Evolutionary conservation across 2,113 vertebrate species (phyloP), one percentile per base, ranked within the genome.

Genomic region (Laterallus jamaicensis): DNA sequence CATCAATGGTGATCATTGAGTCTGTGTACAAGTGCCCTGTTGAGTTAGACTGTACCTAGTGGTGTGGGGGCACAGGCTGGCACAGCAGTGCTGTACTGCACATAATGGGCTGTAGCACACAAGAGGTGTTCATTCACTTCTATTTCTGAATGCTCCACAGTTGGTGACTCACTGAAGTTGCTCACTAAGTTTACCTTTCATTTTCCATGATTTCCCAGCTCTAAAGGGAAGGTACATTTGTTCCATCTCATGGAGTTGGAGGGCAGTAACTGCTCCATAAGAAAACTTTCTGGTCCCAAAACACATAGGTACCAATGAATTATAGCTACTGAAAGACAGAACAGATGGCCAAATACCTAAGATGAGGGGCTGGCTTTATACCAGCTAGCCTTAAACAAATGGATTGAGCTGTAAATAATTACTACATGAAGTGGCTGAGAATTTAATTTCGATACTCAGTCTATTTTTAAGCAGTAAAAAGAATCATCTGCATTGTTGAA

Each of bases 351-450:
- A 86, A 47, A 56, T 22, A 20, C 82, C 75, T 69, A 7, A 82
- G 91, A 90, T 50, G 70, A 88, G 85, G 76, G 47, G 49, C 66
- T 94, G 95, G 82, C 93, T 92, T 77, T 20, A 24, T 31, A 68
- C 62, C 82, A 89, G 79, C 73, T 63, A 82, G 70, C 35, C 89
- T 44, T 39, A 90, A 85, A 78, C 77, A 94, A 96, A 96, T 82
- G 94, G 90, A 83, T 75, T 87, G 75, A 77, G 85, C 86, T 91
- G 90, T 93, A 96, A 91, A 96, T 96, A 96, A 97, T 96, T 96
- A 93, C 93, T 94, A 71, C 44, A 47, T 60, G 6, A 90, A 96
- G 91, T 75, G 73, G 54, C 39, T 90, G 47, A 42, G 3, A 64
- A 91, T 94, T 94, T 88, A 89, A 95, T 96, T 96, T 77, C 95